These are phyloP conservation scores for Boleophthalmus pectinirostris DNA, from an alignment of 2,113 vertebrate genomes.

Conservation along the genomic window DNA sequence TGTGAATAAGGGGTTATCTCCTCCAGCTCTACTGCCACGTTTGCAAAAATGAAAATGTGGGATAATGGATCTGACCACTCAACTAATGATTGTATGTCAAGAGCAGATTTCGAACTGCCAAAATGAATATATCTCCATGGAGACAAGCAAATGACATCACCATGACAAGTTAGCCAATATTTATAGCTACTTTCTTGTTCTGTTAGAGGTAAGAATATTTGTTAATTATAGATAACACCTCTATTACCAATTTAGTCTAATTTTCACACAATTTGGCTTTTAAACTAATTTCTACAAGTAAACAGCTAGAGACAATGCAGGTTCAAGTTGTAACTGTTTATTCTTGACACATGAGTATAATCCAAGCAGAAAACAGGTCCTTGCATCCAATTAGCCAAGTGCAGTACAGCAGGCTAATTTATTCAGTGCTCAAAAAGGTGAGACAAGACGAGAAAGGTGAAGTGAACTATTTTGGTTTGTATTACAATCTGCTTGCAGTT, in stretches of 20 bases:
- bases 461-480: constrained; percentile 30
- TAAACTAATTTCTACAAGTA: not conserved
- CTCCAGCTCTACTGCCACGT: constrained; percentile 46
- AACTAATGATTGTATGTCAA: too few species aligned
- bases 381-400: constrained; percentile 1
- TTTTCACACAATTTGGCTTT: not conserved
- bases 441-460: constrained; percentile 12
- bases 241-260: not conserved
- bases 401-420: constrained; percentile 15
- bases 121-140: too few species aligned
- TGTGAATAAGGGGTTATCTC: constrained; percentile 18
- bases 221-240: not conserved
- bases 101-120: too few species aligned
- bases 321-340: not conserved
- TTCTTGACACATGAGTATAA: not conserved
- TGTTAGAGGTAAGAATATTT: not conserved
- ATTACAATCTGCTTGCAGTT: not conserved
- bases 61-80: too few species aligned
- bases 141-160: too few species aligned
- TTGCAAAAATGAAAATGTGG: constrained; percentile 47
- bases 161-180: too few species aligned
- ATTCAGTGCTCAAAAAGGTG: constrained; percentile 43
- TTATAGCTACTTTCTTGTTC: not conserved
- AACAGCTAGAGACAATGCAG: not conserved
- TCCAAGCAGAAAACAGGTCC: not conserved